Evolutionary conservation across 2,113 vertebrate genomes (phyloP).

Genomic region (Melanocharis versteri): DNA sequence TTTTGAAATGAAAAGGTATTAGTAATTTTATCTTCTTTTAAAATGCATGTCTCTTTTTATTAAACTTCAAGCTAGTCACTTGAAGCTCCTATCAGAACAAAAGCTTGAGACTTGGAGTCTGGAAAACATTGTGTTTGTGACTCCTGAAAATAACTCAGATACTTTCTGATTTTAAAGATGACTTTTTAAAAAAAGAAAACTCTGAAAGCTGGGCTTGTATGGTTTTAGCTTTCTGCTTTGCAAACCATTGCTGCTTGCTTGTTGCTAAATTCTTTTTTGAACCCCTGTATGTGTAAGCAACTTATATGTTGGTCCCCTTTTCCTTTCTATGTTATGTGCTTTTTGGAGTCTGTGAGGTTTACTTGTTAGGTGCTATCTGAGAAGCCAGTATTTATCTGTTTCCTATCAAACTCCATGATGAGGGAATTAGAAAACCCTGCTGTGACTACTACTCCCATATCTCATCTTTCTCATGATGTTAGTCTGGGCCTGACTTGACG

Average conservation of each 20-base stretch:
- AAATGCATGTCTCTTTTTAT: not conserved
- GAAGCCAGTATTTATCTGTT: not conserved
- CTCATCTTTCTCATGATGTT: not conserved
- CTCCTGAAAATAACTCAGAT: not conserved
- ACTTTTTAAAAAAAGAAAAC: not conserved
- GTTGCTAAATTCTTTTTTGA: not conserved
- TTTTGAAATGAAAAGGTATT: not conserved
- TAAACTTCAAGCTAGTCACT: not conserved
- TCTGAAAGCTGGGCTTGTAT: not conserved
- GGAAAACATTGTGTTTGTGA: not conserved
- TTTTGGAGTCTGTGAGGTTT: not conserved
- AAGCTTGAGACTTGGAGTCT: not conserved
- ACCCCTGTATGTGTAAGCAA: not conserved
- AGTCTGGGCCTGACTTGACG: not conserved
- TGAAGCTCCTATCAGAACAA: not conserved
- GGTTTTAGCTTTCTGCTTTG: not conserved
- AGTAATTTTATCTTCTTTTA: not conserved
- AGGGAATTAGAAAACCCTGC: not conserved
- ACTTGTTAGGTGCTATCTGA: not conserved
- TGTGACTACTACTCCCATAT: accelerated
- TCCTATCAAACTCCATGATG: not conserved
- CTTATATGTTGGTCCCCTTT: not conserved
- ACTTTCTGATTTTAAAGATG: not conserved
- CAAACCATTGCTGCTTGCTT: not conserved
- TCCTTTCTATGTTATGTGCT: accelerated